Percentiles rank a stretch among this genome's conserved stretches.
phyloP scores from a whole-genome alignment of 2,888 invertebrate genomes.

The Formica aserva region DNA sequence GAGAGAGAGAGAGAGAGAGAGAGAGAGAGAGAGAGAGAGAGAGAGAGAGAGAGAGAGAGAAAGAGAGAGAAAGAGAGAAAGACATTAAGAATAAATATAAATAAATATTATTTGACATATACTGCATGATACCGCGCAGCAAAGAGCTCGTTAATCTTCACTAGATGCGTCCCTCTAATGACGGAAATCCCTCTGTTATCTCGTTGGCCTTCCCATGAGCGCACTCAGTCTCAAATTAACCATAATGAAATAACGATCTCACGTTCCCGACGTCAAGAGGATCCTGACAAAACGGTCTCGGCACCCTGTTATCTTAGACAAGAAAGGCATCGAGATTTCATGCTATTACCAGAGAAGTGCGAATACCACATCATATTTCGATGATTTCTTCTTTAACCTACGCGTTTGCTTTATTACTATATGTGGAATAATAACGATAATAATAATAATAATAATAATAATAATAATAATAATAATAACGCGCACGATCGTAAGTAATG shows the following conservation, averaged over 20 bases:
- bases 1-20: background rate
- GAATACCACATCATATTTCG: slow-evolving; percentile 9
- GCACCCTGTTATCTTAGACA: slow-evolving; percentile 69
- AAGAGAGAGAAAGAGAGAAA: background rate
- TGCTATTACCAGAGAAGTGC: slow-evolving; percentile 55
- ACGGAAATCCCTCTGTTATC: slow-evolving; percentile 78
- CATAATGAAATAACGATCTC: slow-evolving; percentile 83
- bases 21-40: background rate
- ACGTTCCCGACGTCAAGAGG: slow-evolving; percentile 78
- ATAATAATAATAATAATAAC: slow-evolving; percentile 8
- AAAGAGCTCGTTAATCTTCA: slow-evolving; percentile 82
- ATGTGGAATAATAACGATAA: background rate
- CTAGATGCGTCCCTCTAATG: slow-evolving; percentile 81
- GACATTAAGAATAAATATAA: slow-evolving; percentile 68
- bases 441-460: slow-evolving; percentile 13
- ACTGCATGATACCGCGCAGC: slow-evolving; percentile 59
- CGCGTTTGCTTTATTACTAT: slow-evolving; percentile 4
- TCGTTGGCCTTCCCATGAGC: slow-evolving; percentile 74
- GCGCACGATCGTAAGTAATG: background rate
- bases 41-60: background rate
- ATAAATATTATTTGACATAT: slow-evolving; percentile 76
- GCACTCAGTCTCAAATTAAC: slow-evolving; percentile 82
- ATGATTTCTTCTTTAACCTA: slow-evolving; percentile 37
- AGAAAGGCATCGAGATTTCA: slow-evolving; percentile 58
- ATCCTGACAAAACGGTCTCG: slow-evolving; percentile 78